Evolutionary conservation across 2,888 invertebrate genomes (phyloP).

Genomic region (Coremacera marginata): DNA sequence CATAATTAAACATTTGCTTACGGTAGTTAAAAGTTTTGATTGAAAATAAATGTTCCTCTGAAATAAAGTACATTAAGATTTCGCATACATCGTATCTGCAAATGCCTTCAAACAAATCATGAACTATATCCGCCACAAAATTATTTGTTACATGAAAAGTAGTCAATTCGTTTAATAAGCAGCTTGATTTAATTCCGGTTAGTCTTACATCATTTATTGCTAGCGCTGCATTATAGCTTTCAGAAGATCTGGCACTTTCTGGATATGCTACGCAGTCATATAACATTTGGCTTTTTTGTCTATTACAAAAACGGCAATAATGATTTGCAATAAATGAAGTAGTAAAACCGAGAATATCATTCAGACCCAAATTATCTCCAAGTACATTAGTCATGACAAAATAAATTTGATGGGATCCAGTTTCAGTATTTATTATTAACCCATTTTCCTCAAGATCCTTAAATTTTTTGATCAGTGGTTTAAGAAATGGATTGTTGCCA

Average conservation of each 20-base stretch:
- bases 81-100: too few species aligned
- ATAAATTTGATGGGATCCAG: conserved; percentile 35
- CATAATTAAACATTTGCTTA: too few species aligned
- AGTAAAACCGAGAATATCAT: conserved; percentile 42
- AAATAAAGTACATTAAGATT: too few species aligned
- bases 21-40: too few species aligned
- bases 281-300: conserved; percentile 32
- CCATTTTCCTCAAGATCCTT: conserved; percentile 41
- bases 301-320: conserved; percentile 42
- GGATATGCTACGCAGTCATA: conserved; percentile 34
- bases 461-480: conserved; percentile 35
- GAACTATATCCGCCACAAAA: too few species aligned
- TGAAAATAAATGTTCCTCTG: too few species aligned
- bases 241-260: conserved; percentile 18
- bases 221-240: not conserved
- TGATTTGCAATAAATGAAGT: conserved; percentile 41
- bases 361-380: conserved; percentile 44
- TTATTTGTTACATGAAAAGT: too few species aligned
- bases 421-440: conserved; percentile 28
- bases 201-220: not conserved
- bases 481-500: conserved; percentile 43
- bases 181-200: not conserved
- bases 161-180: not conserved
- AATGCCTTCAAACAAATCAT: too few species aligned
- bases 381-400: conserved; percentile 37